A percentile compares a stretch with the other conserved stretches of the same genome.
phyloP scores from a whole-genome alignment of 2,113 vertebrate species.

The Genyomyrus donnyi region DNA sequence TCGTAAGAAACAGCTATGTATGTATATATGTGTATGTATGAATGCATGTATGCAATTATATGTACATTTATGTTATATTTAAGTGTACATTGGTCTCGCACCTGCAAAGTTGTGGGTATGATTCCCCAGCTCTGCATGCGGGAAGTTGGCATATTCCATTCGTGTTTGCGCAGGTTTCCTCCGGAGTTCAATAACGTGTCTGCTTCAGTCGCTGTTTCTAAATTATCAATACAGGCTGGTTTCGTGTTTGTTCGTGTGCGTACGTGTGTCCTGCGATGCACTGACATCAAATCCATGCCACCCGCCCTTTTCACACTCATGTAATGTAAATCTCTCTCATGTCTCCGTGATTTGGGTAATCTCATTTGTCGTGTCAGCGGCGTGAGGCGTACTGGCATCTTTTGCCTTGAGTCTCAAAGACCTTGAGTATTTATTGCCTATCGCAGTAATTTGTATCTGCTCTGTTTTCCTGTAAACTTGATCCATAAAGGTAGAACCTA shows the following conservation, averaged over 20 bases:
- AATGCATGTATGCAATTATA: background rate
- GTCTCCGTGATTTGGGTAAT: background rate
- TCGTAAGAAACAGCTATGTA: background rate
- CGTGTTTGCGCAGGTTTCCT: background rate
- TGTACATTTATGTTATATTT: background rate
- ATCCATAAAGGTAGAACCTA: background rate
- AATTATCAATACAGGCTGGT: background rate
- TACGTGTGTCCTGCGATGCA: background rate
- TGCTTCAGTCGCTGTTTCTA: background rate
- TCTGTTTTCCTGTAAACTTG: background rate
- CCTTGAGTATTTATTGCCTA: background rate
- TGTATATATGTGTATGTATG: background rate
- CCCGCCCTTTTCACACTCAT: background rate
- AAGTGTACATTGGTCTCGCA: background rate
- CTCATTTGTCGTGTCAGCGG: background rate
- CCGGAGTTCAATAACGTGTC: background rate
- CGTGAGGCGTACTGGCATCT: background rate
- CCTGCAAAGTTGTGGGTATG: background rate
- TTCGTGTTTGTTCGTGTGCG: background rate
- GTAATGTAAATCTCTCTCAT: background rate
- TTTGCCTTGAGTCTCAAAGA: background rate
- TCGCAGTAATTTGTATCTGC: background rate
- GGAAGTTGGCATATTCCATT: background rate
- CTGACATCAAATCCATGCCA: background rate
- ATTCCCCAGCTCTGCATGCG: background rate